Evolutionary conservation across 2,113 vertebrate genomes (phyloP).

Genomic region (Columbina picui): DNA sequence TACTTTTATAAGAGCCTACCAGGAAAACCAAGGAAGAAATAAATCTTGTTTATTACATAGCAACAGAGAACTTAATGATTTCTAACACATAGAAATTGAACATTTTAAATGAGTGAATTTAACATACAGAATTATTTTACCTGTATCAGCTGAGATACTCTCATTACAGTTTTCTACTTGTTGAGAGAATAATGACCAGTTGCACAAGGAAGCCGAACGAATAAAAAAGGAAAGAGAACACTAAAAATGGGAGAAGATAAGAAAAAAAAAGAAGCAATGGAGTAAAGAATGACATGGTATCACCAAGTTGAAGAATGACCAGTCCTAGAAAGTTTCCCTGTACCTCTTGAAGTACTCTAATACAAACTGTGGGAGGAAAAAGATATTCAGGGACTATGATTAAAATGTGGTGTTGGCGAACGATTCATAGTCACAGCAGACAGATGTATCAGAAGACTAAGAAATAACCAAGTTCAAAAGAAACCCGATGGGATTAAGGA

Average conservation of each 20-base stretch:
- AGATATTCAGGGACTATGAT: slow-evolving; percentile 12
- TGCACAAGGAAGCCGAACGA: neutral
- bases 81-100: neutral
- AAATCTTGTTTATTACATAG: neutral
- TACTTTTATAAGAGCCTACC: neutral
- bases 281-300: neutral
- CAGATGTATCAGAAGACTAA: slow-evolving; percentile 59
- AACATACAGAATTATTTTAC: neutral
- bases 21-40: neutral
- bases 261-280: slow-evolving; percentile 4
- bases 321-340: slow-evolving; percentile 41
- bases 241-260: slow-evolving; percentile 38
- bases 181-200: neutral
- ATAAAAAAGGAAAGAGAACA: neutral
- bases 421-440: slow-evolving; percentile 57
- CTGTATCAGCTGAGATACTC: neutral
- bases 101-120: neutral
- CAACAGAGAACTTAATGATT: neutral
- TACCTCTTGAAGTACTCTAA: slow-evolving; percentile 26
- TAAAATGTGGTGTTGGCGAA: slow-evolving; percentile 67
- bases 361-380: slow-evolving; percentile 52
- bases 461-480: slow-evolving; percentile 73
- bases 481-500: slow-evolving; percentile 75
- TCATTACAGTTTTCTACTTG: neutral
- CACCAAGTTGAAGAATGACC: slow-evolving; percentile 39